Conservation (phyloP, 2,797 vertebrate genomes). For the Heterohyrax brucei region DNA sequence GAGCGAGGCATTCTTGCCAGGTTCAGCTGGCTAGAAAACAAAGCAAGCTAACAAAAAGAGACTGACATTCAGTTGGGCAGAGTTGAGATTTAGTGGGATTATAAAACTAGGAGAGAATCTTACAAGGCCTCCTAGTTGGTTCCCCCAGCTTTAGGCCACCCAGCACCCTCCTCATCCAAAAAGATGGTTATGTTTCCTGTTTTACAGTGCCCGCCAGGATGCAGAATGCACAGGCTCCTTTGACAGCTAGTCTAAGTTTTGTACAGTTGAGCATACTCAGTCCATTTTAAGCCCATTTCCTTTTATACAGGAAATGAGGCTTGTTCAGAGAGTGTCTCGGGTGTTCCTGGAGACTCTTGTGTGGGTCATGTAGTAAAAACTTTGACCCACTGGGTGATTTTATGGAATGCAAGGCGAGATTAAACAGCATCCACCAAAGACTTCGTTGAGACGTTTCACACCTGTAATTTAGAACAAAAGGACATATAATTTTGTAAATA, state of each 20-base stretch:
- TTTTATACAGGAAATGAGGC: constrained; percentile 67
- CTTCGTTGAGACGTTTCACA: constrained; percentile 57
- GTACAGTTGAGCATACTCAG: constrained; percentile 47
- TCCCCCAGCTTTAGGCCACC: constrained; percentile 13
- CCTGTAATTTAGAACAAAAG: constrained; percentile 77
- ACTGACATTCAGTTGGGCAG: constrained; percentile 17
- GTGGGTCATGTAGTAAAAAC: constrained; percentile 68
- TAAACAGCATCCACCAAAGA: constrained; percentile 65
- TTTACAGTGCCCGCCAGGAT: constrained; percentile 63
- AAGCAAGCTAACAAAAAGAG: constrained; percentile 22
- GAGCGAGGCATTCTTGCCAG: constrained; percentile 47
- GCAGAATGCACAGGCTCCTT: constrained; percentile 53
- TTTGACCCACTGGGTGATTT: constrained; percentile 74
- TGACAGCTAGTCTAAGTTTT: constrained; percentile 56
- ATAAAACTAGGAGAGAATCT: constrained; percentile 50
- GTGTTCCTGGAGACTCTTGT: constrained; percentile 43
- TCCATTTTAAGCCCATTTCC: constrained; percentile 47
- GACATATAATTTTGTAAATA: constrained; percentile 64
- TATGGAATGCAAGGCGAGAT: constrained; percentile 69
- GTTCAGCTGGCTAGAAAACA: constrained; percentile 51
- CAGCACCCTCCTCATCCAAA: constrained; percentile 4
- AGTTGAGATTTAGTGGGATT: constrained; percentile 56
- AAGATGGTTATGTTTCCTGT: constrained; percentile 21
- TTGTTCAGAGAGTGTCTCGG: constrained; percentile 71
- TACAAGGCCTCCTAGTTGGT: constrained; percentile 27